Evolutionary conservation across 2,113 vertebrate species (phyloP).

Genomic region (Rhinopithecus roxellana): DNA sequence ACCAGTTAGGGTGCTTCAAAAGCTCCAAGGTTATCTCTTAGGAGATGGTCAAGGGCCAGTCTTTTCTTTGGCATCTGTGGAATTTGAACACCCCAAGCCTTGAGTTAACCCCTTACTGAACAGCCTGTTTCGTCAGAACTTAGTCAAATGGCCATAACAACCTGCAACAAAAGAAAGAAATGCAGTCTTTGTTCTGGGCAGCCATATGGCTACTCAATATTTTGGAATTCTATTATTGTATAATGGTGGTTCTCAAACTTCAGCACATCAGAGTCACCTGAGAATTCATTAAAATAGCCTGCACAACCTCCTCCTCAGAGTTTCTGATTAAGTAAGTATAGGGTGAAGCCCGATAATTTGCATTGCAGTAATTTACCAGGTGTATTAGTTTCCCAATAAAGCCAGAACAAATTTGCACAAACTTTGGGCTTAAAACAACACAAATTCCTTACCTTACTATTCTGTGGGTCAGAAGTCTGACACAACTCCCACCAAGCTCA

Average conservation of each 20-base stretch:
- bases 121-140: not conserved
- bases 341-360: not conserved
- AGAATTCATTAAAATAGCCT: not conserved
- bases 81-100: not conserved
- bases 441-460: not conserved
- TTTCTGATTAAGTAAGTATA: not conserved
- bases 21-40: not conserved
- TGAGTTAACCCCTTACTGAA: not conserved
- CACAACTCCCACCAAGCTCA: not conserved
- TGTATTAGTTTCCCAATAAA: not conserved
- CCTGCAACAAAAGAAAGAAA: not conserved
- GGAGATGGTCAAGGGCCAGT: not conserved
- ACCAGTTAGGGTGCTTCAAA: not conserved
- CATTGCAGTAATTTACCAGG: not conserved
- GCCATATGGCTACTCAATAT: not conserved
- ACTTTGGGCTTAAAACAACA: not conserved
- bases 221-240: not conserved
- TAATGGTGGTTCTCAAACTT: not conserved
- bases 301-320: not conserved
- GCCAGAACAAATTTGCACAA: not conserved
- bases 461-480: not conserved
- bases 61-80: not conserved
- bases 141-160: not conserved
- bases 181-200: not conserved
- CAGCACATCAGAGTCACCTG: not conserved